Conservation (phyloP, 2,888 invertebrate genomes). For the Spicauda simplicius region DNA sequence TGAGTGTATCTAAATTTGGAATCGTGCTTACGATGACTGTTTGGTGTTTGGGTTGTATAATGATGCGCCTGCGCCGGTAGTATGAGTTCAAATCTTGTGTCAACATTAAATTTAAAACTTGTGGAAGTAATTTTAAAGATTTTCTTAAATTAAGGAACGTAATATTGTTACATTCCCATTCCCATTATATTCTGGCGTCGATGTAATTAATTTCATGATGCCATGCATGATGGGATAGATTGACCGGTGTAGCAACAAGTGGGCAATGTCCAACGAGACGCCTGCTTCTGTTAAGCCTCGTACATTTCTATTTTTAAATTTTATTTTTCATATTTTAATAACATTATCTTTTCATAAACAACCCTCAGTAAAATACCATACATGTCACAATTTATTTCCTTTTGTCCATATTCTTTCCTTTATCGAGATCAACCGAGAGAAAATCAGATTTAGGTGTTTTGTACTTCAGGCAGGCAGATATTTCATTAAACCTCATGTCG, state of each 20-base stretch:
- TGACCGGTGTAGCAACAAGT: constrained; percentile 79
- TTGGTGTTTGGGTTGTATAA: constrained; percentile 13
- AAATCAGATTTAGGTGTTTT: too few species aligned
- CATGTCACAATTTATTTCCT: too few species aligned
- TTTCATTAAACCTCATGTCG: too few species aligned
- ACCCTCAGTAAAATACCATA: too few species aligned
- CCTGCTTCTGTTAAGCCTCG: constrained; percentile 79
- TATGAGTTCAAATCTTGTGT: constrained; percentile 40
- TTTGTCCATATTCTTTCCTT: too few species aligned
- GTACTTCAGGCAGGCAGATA: too few species aligned
- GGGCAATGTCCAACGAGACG: constrained; percentile 69
- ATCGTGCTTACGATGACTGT: neutral
- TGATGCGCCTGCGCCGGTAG: constrained; percentile 15
- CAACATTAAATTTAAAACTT: too few species aligned
- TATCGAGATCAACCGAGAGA: too few species aligned
- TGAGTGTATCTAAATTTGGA: constrained; percentile 19
- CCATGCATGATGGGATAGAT: constrained; percentile 67
- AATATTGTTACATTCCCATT: too few species aligned
- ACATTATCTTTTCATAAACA: too few species aligned
- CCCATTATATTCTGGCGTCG: constrained; percentile 61
- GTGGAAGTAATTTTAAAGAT: too few species aligned
- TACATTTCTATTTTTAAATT: constrained; percentile 52
- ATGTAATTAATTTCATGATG: constrained; percentile 53
- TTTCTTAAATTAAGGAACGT: neutral
- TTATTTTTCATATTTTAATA: neutral